These are phyloP conservation scores for Pontoporia blainvillei DNA, from an alignment of 2,113 vertebrate genomes.

Conservation along the genomic window DNA sequence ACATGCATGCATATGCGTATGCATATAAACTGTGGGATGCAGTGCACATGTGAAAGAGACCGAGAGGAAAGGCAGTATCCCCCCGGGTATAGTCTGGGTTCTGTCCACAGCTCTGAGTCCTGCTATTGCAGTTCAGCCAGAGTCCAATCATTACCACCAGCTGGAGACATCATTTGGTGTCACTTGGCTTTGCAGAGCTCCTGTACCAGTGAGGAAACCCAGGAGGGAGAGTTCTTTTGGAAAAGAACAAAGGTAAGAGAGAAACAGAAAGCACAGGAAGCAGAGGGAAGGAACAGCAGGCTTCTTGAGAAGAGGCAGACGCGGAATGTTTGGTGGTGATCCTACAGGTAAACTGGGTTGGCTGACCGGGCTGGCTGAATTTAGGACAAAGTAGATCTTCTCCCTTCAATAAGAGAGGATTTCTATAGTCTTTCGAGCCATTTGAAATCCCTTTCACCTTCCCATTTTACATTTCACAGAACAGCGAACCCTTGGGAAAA, in stretches of 20 bases:
- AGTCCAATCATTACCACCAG: slow-evolving; percentile 35
- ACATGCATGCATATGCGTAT: neutral
- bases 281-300: neutral
- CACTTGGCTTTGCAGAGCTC: slow-evolving; percentile 40
- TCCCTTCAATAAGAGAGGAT: neutral
- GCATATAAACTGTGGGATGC: neutral
- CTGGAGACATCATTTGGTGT: slow-evolving; percentile 50
- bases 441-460: neutral
- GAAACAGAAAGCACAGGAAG: slow-evolving; percentile 22
- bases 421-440: neutral
- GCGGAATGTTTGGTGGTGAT: neutral
- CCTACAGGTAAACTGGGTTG: neutral
- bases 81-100: neutral
- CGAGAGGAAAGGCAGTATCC: neutral
- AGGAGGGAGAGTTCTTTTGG: neutral
- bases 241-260: slow-evolving; percentile 6
- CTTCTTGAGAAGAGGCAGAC: neutral
- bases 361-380: accelerated
- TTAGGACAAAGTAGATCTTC: neutral
- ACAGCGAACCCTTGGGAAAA: neutral
- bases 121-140: neutral
- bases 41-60: neutral
- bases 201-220: neutral
- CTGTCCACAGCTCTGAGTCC: neutral
- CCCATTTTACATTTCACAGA: neutral